Evolutionary conservation across 2,888 invertebrate species (phyloP).

Genomic region (Drosophila incognita): DNA sequence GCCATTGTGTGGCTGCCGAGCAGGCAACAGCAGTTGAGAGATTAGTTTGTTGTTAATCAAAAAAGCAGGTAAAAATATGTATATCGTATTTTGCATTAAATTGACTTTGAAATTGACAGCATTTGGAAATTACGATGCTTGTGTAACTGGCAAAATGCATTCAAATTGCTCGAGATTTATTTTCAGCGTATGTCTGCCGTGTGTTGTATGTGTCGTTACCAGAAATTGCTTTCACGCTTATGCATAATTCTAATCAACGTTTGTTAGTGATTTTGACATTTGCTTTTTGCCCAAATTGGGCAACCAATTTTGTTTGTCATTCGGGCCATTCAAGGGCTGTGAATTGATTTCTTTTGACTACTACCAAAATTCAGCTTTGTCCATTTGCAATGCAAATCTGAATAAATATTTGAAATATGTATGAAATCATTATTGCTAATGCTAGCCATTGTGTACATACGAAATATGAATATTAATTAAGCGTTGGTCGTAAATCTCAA

Average conservation of each 20-base stretch:
- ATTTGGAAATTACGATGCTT: slow-evolving; percentile 48
- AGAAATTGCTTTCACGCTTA: slow-evolving; percentile 33
- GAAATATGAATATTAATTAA: slow-evolving; percentile 26
- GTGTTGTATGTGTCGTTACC: slow-evolving; percentile 9
- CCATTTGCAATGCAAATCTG: slow-evolving; percentile 56
- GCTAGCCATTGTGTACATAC: slow-evolving; percentile 18
- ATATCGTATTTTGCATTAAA: slow-evolving; percentile 72
- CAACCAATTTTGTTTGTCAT: slow-evolving; percentile 37
- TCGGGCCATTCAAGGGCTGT: slow-evolving; percentile 27
- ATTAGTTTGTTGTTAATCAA: slow-evolving; percentile 82
- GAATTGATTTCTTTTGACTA: slow-evolving; percentile 44
- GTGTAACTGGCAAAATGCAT: slow-evolving; percentile 2
- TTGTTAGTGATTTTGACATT: slow-evolving; percentile 59
- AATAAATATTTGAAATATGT: not conserved
- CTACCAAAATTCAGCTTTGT: not conserved
- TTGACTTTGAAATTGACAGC: slow-evolving; percentile 76
- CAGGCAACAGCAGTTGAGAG: slow-evolving; percentile 51
- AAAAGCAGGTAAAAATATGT: slow-evolving; percentile 62
- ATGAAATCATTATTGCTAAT: slow-evolving; percentile 14
- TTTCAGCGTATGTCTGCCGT: not conserved
- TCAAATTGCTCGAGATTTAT: slow-evolving; percentile 8
- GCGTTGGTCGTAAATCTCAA: not conserved
- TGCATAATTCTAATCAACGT: slow-evolving; percentile 57
- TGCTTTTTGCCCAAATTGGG: slow-evolving; percentile 48
- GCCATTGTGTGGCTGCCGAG: slow-evolving; percentile 28